Evolutionary conservation across 1,140 invertebrate species (phyloP).

Genomic region (Aphelenchoides fujianensis): DNA sequence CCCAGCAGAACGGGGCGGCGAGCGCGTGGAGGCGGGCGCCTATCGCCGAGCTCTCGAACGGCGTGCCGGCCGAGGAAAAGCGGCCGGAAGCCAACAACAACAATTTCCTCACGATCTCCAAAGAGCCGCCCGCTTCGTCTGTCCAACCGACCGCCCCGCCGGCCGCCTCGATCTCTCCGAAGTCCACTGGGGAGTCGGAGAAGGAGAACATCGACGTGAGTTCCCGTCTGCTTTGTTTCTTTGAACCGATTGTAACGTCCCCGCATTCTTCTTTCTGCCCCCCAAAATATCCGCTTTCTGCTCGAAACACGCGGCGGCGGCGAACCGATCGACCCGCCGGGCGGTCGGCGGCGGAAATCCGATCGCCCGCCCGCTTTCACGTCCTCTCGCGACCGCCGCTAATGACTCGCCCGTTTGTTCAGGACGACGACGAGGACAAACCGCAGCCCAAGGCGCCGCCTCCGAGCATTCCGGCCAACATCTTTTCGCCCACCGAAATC

Average conservation of each 20-base stretch:
- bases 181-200: conserved; percentile 16
- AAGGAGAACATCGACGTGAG: conserved; percentile 34
- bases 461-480: conserved; percentile 54
- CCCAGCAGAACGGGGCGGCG: conserved; percentile 8
- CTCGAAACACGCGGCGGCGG: too few species aligned
- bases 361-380: too few species aligned
- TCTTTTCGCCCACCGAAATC: conserved; percentile 61
- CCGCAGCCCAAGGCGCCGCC: conserved; percentile 55
- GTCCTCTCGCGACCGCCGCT: too few species aligned
- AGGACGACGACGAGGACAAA: conserved; percentile 23
- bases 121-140: background rate
- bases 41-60: background rate
- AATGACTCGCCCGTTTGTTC: too few species aligned
- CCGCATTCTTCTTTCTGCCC: too few species aligned
- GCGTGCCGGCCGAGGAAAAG: background rate
- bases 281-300: too few species aligned
- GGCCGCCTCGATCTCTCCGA: background rate
- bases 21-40: conserved; percentile 28
- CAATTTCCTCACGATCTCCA: background rate
- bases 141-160: background rate
- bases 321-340: too few species aligned
- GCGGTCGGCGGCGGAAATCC: too few species aligned
- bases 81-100: conserved; percentile 7
- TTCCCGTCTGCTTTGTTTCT: too few species aligned
- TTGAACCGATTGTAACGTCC: too few species aligned